Base-by-base conservation (phyloP, 2,888 invertebrate genomes). In the Seira musarum region DNA sequence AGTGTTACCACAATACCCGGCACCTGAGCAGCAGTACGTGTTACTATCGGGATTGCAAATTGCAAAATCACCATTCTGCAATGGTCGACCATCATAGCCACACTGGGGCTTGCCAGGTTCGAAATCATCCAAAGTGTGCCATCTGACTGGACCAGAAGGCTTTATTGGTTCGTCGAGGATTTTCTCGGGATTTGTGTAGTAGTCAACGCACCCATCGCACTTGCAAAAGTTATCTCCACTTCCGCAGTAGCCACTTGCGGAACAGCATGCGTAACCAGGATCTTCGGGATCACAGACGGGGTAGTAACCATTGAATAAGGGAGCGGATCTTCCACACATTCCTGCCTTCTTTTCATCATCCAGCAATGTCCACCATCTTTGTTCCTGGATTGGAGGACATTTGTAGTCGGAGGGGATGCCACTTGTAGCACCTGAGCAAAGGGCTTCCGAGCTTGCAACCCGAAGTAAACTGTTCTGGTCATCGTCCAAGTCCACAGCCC, bases 221-320 rank as follows among this genome's bases (percentile, higher is more conserved):
- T 63, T 22, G 63, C 5, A 22, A 22, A 63, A 63, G 8, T 63
- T 21, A 10, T 17, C 60, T 17, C 60, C 15, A 17, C 60, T 6
- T 17, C 60, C 15, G 17, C 60, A 60, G 5, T 17, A 17, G 17
- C 17, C 17, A 60, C n/a, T n/a, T n/a, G n/a, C n/a, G n/a, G n/a
- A n/a, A n/a, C n/a, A n/a, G n/a, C n/a, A 72, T 6, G 8, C 17
- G 21, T 64, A 72, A 6, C 72, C 72, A 6, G 72, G 72, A 22
- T 72, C 72, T 17, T 72, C 72, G 19, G 72, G 72, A 21, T 72
- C 72, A 22, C 72, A 72, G 24, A 72, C 72, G 5, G 72, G 72
- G 22, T 72, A 72, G 30, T 63, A 72, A 1, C 64, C 72, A 10
- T 72, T 17, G 40, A 17, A 63, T 3, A 72, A 35, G 2, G 72